Percentiles rank a stretch among this genome's conserved stretches.
Evolutionary conservation across 2,113 vertebrate species (phyloP).

Genomic region (Gavia stellata): DNA sequence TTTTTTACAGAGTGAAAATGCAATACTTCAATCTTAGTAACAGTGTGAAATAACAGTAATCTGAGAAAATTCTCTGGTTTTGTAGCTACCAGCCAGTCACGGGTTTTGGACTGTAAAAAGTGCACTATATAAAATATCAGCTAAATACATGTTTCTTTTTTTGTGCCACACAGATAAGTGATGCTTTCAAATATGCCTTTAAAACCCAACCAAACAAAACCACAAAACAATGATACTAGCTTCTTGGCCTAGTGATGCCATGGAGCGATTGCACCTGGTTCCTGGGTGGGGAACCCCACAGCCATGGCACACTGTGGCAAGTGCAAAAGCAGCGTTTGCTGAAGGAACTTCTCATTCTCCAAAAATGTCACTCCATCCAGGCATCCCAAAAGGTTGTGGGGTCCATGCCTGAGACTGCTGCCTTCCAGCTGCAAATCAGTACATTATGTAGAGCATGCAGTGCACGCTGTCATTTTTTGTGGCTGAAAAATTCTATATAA

Average conservation of each 20-base stretch:
- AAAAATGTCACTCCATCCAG: not conserved
- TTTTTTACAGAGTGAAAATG: not conserved
- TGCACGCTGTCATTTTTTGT: not conserved
- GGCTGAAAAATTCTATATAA: not conserved
- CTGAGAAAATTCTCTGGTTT: not conserved
- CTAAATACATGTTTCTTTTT: not conserved
- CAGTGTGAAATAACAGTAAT: not conserved
- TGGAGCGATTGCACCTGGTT: fast-evolving
- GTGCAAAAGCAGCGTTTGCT: not conserved
- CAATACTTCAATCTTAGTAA: not conserved
- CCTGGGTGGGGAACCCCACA: fast-evolving
- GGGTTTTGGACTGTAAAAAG: not conserved
- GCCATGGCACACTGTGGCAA: fast-evolving
- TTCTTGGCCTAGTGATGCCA: not conserved
- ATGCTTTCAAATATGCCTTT: not conserved
- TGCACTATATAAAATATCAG: not conserved
- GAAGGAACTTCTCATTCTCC: fast-evolving
- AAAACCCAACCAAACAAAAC: not conserved
- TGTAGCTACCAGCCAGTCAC: not conserved
- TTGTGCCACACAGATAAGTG: not conserved
- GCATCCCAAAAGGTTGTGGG: not conserved
- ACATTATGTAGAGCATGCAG: fast-evolving
- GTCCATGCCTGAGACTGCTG: not conserved
- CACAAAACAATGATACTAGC: too few species aligned
- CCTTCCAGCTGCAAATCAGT: not conserved